Base-by-base conservation (phyloP, 1,140 invertebrate species). In the Caenorhabditis tropicalis region DNA sequence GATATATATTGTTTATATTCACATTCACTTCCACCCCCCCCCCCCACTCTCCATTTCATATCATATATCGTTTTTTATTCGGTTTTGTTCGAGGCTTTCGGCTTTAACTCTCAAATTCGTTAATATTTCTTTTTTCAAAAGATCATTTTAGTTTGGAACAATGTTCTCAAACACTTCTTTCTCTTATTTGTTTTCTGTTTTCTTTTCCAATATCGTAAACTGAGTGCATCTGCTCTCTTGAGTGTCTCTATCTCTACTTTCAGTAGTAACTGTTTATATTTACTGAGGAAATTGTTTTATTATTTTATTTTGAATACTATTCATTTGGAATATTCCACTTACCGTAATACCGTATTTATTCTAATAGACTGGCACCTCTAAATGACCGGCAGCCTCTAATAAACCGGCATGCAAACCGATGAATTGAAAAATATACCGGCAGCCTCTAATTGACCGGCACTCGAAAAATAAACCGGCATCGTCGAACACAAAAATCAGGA, bases 1-100 rank as follows among this genome's bases (percentile, higher is more conserved):
- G 33, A 39, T 74, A n/a, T 74, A 12, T 27, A 74, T 74, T 74
- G 65, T 74, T 74, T 74, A 74, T 74, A 74, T 74, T 74, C 65
- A 74, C n/a, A 74, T 74, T 74, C 19, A 43, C n/a, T n/a, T 19
- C n/a, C n/a, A 12, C 36, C 33, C 33, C 15, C 36, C 65, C 31
- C 24, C 31, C 10, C 33, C 43, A n/a, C 65, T 24, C 43, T 39
- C 65, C 65, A 74, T 46, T 43, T 74, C 65, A 74, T 74, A 74
- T 74, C 65, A n/a, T 74, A 24, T 43, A 24, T 16, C 4, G 36
- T 65, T 65, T 36, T 24, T 19, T n/a, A 43, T 74, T 74, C 53
- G 53, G 36, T 4, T 36, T 12, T 43, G 5, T 6, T 43, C 12
- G 19, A 24, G 43, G n/a, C 65, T 36, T n/a, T 36, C 43, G 36